Percentiles rank a stretch among this genome's conserved stretches.
Evolutionary conservation across 2,113 vertebrate species (phyloP).

Genomic region (Colossoma macropomum): DNA sequence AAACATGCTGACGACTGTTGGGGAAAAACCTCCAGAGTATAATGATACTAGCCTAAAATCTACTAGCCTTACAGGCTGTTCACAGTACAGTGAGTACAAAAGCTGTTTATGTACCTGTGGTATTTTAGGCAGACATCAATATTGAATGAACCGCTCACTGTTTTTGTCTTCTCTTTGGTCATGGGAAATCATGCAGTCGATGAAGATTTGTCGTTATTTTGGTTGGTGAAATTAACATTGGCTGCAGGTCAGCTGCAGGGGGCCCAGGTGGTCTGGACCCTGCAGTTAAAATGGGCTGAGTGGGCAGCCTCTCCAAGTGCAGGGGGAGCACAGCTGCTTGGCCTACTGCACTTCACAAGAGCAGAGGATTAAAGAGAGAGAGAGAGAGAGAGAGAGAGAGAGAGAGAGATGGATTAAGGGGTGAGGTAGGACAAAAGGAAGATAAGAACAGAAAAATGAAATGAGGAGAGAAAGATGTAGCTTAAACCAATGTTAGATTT

Average conservation of each 20-base stretch:
- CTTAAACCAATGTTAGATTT: background rate
- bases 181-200: background rate
- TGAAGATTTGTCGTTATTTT: background rate
- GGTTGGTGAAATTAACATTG: background rate
- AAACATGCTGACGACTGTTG: no score
- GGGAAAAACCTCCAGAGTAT: no score
- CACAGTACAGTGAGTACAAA: no score
- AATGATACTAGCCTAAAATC: no score
- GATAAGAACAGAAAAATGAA: background rate
- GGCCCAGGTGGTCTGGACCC: constrained; percentile 52
- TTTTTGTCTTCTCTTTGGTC: background rate
- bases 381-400: background rate
- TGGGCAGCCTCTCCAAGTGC: constrained; percentile 43
- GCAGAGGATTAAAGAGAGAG: constrained; percentile 33
- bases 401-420: background rate
- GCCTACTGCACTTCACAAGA: constrained; percentile 49
- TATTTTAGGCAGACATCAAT: background rate
- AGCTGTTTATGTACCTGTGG: no score
- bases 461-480: background rate
- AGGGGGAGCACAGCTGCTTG: constrained; percentile 55
- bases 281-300: constrained; percentile 35
- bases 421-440: background rate
- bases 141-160: background rate
- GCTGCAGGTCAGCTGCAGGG: constrained; percentile 19
- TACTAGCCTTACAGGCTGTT: no score